Percentiles rank a stretch among this genome's conserved stretches.
These are phyloP conservation scores for Calcarius ornatus DNA, from an alignment of 2,113 vertebrate species.

Conservation along the genomic window DNA sequence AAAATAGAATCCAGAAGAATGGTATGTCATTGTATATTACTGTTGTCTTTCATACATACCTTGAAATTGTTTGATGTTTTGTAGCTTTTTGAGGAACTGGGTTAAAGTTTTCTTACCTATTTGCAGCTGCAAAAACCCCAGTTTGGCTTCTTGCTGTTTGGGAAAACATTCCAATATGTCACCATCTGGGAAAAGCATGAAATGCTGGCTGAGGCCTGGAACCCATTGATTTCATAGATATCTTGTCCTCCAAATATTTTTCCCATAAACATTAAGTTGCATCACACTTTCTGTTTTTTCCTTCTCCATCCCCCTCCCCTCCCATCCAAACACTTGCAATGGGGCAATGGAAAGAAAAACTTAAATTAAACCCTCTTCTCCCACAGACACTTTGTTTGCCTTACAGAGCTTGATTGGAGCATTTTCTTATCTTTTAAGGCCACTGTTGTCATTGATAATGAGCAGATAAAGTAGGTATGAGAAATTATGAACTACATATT, in stretches of 20 bases:
- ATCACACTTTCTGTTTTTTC: not conserved
- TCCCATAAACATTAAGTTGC: slow-evolving; percentile 48
- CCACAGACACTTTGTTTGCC: not conserved
- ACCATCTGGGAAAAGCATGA: slow-evolving; percentile 71
- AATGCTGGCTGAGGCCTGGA: slow-evolving; percentile 55
- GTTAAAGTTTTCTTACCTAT: slow-evolving; percentile 37
- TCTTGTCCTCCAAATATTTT: slow-evolving; percentile 42
- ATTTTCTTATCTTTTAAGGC: not conserved
- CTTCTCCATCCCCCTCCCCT: not conserved
- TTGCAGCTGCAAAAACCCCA: slow-evolving; percentile 49
- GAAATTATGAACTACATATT: slow-evolving; percentile 29
- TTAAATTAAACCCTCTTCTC: not conserved
- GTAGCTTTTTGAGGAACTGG: not conserved
- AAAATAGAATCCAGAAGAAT: not conserved
- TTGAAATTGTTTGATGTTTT: slow-evolving; percentile 1
- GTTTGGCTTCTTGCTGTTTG: slow-evolving; percentile 71
- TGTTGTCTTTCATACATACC: not conserved
- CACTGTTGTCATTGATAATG: not conserved
- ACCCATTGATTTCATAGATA: slow-evolving; percentile 64
- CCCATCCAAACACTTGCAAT: not conserved
- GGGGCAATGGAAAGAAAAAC: not conserved
- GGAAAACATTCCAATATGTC: slow-evolving; percentile 67
- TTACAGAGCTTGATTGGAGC: not conserved
- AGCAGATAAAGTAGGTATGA: slow-evolving; percentile 3
- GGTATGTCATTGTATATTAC: not conserved